These are phyloP conservation scores for Sinodicranocentrus sp. DNA, from an alignment of 2,888 invertebrate species.

Conservation along the genomic window DNA sequence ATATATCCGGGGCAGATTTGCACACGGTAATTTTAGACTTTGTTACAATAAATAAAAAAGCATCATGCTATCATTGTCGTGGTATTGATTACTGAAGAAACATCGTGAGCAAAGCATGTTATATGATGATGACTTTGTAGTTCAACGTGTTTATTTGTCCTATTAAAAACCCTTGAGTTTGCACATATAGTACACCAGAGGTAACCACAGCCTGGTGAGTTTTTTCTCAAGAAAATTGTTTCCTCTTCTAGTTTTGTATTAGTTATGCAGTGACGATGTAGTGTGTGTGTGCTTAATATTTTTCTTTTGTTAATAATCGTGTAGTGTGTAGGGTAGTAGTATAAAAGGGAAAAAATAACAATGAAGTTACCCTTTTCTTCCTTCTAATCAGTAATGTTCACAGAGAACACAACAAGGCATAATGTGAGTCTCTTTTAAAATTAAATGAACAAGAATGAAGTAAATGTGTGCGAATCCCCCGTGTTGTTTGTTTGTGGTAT, in stretches of 20 bases:
- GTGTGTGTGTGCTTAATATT: constrained; percentile 30
- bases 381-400: constrained; percentile 25
- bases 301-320: constrained; percentile 11
- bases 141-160: constrained; percentile 56
- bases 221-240: constrained; percentile 59
- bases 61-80: neutral
- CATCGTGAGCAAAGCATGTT: neutral
- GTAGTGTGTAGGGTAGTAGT: neutral
- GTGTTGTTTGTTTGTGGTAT: constrained; percentile 38
- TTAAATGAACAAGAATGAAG: constrained; percentile 22
- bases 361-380: constrained; percentile 22
- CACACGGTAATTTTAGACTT: constrained; percentile 3
- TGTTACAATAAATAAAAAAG: neutral
- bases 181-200: neutral
- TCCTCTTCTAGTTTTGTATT: constrained; percentile 31
- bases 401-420: constrained; percentile 1
- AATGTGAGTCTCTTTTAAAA: constrained; percentile 11
- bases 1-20: constrained; percentile 45
- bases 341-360: constrained; percentile 30
- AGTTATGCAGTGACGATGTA: constrained; percentile 13
- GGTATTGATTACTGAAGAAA: neutral
- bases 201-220: constrained; percentile 42
- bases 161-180: constrained; percentile 26
- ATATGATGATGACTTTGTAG: constrained; percentile 46
- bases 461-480: constrained; percentile 12